A percentile compares a stretch with the other conserved stretches of the same genome.
Conservation (phyloP, 1,140 invertebrate genomes). For the Procambarus clarkii region DNA sequence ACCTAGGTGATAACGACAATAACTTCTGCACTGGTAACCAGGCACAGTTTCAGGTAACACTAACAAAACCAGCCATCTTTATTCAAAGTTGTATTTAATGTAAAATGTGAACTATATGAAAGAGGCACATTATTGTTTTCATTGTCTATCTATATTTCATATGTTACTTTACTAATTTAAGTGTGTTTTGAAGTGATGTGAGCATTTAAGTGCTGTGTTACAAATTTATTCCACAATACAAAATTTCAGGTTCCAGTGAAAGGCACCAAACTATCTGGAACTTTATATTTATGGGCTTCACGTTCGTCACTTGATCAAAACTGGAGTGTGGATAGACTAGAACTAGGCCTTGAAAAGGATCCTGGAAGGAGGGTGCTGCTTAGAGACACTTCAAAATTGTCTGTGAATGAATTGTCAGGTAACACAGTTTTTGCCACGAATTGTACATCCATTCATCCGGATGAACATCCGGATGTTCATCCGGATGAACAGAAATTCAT, state of each 20-base stretch:
- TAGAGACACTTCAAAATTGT: background rate
- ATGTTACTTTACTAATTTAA: no score
- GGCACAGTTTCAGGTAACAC: slow-evolving; percentile 38
- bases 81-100: no score
- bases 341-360: slow-evolving; percentile 23
- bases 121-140: no score
- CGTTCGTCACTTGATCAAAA: background rate
- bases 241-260: slow-evolving; percentile 40
- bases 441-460: no score
- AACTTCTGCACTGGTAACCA: slow-evolving; percentile 48
- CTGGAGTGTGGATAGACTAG: slow-evolving; percentile 51
- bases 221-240: no score
- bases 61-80: background rate
- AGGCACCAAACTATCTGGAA: slow-evolving; percentile 35
- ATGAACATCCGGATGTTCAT: no score
- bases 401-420: background rate
- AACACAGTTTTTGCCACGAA: background rate
- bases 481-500: no score
- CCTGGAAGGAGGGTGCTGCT: slow-evolving; percentile 36
- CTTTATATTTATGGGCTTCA: slow-evolving; percentile 46
- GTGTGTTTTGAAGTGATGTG: no score
- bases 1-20: slow-evolving; percentile 35
- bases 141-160: no score
- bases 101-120: no score
- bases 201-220: no score